Evolutionary conservation across 2,113 vertebrate genomes (phyloP).

Genomic region (Leiothrix lutea): DNA sequence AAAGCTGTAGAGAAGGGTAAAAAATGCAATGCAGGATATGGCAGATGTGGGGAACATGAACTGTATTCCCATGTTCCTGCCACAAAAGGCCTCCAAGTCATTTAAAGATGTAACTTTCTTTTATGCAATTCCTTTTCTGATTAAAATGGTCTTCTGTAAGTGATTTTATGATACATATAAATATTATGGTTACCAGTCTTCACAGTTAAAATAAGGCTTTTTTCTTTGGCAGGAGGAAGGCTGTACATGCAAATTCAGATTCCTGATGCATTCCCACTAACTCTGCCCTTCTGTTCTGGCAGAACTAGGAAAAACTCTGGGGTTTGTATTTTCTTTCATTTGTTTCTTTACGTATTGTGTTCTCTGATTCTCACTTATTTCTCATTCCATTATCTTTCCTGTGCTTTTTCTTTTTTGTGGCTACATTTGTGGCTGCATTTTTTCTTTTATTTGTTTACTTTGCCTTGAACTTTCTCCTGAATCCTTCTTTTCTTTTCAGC

Average conservation of each 20-base stretch:
- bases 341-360: not conserved
- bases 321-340: not conserved
- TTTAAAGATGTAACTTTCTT: constrained; percentile 25
- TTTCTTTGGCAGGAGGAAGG: not conserved
- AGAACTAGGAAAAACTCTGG: not conserved
- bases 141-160: not conserved
- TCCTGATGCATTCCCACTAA: not conserved
- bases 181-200: constrained; percentile 19
- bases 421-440: not conserved
- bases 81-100: constrained; percentile 28
- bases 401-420: not conserved
- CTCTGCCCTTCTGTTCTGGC: constrained; percentile 2
- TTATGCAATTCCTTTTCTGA: constrained; percentile 27
- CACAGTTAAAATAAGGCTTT: not conserved
- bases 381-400: not conserved
- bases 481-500: not conserved
- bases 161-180: not conserved
- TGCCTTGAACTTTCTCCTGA: not conserved
- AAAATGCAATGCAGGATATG: not conserved
- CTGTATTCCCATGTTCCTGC: not conserved
- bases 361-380: not conserved
- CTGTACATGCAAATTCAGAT: not conserved
- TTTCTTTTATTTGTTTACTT: not conserved
- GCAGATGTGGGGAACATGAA: not conserved
- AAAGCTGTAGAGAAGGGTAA: not conserved